Evolutionary conservation across 2,113 vertebrate species (phyloP).

Genomic region (Cottus gobio): DNA sequence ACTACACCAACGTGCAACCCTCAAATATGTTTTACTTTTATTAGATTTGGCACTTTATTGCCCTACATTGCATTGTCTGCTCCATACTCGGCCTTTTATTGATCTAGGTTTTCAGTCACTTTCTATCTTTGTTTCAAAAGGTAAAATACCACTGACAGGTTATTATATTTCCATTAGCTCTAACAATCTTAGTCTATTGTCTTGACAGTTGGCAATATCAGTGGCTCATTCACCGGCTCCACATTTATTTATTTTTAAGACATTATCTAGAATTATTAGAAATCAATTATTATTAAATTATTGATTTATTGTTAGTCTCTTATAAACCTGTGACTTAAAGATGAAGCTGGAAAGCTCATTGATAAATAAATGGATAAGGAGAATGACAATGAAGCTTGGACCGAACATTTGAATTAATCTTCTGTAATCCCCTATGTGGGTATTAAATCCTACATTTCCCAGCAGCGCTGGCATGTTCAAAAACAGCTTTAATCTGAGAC

Average conservation of each 20-base stretch:
- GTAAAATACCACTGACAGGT: neutral
- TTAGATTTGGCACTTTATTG: neutral
- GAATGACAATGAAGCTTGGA: conserved; percentile 25
- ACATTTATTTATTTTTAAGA: neutral
- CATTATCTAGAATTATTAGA: conserved; percentile 26
- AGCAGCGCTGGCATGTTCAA: conserved; percentile 8
- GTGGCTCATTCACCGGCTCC: neutral
- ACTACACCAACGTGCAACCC: too few relatives aligned
- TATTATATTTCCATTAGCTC: conserved; percentile 11
- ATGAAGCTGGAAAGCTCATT: conserved; percentile 3
- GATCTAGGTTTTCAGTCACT: neutral
- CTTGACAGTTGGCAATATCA: neutral
- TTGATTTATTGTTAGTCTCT: conserved; percentile 29
- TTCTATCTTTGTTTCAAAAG: neutral
- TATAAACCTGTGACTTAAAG: conserved; percentile 4
- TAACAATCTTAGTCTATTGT: neutral
- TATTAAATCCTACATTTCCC: conserved; percentile 26
- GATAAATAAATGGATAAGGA: conserved; percentile 37
- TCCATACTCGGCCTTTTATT: neutral
- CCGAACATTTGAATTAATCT: conserved; percentile 31
- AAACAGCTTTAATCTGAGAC: conserved; percentile 30
- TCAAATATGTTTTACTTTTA: neutral
- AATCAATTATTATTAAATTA: too few relatives aligned
- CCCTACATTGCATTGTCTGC: neutral
- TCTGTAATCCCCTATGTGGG: conserved; percentile 30